These are phyloP conservation scores for Otolemur crassicaudatus DNA, from an alignment of 2,797 vertebrate species.

Conservation along the genomic window DNA sequence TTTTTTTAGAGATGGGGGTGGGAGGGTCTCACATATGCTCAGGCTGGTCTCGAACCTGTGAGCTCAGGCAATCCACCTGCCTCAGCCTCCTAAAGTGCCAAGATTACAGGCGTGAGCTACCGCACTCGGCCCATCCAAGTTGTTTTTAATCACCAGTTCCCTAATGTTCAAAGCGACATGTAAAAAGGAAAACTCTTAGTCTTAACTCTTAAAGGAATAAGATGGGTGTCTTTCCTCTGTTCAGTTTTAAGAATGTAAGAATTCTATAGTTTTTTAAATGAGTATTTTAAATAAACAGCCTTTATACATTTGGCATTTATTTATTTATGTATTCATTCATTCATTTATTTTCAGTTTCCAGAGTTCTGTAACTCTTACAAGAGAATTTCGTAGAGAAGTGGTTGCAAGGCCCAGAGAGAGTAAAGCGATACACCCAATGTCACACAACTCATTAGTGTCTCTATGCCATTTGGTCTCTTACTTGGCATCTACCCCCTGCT, in stretches of 20 bases:
- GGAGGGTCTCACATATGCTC: background rate
- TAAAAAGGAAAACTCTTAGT: background rate
- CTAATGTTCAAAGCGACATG: background rate
- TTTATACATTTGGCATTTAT: no score
- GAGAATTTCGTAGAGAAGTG: background rate
- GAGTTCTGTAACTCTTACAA: background rate
- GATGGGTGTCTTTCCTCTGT: background rate
- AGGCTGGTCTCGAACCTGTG: background rate
- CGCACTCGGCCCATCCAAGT: background rate
- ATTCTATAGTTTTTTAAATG: no score
- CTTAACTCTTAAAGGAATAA: background rate
- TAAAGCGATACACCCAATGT: rapidly evolving
- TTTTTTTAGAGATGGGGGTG: background rate
- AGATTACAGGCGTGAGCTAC: background rate
- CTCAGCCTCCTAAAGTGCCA: background rate
- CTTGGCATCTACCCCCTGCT: background rate
- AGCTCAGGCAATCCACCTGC: background rate
- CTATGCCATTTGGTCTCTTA: background rate
- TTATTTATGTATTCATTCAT: no score
- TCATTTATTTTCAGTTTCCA: background rate
- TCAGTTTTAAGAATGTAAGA: no score
- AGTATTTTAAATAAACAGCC: no score
- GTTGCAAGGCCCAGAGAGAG: background rate
- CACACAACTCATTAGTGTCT: background rate
- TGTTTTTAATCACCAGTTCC: background rate